These are phyloP conservation scores for Lucilia sericata DNA, from an alignment of 1,140 invertebrate genomes.

Conservation along the genomic window DNA sequence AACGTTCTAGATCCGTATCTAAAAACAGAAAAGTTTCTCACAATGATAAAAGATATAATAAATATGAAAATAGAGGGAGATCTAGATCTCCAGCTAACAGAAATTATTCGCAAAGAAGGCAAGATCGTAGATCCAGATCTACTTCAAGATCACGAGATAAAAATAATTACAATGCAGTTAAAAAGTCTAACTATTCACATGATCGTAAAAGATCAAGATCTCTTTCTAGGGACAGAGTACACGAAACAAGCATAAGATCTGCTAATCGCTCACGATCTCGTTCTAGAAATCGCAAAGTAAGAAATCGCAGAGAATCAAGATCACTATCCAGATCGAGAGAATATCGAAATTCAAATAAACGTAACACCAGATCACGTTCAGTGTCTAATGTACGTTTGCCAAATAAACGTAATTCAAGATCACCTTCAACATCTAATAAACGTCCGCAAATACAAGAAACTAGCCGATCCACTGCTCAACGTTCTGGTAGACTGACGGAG, in stretches of 20 bases:
- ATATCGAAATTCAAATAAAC: background rate
- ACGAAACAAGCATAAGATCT: background rate
- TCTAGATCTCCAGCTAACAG: background rate
- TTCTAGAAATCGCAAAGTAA: constrained; percentile 27
- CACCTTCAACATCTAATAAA: background rate
- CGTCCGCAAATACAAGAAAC: background rate
- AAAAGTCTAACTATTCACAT: background rate
- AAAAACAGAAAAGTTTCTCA: background rate
- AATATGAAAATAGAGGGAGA: background rate
- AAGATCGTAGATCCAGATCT: background rate
- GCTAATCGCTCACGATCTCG: constrained; percentile 3
- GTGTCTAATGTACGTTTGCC: no score
- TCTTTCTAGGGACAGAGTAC: background rate
- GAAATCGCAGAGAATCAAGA: background rate
- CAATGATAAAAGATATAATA: background rate
- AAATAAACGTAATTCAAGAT: background rate
- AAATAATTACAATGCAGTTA: background rate
- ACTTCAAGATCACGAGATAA: background rate
- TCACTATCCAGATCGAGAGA: background rate
- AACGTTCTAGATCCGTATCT: background rate
- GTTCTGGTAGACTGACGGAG: constrained; percentile 70
- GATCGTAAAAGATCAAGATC: background rate
- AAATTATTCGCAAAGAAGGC: background rate
- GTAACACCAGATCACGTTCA: background rate
- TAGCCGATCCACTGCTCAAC: background rate